These are phyloP conservation scores for Eupithecia pulchellata DNA, from an alignment of 2,888 invertebrate species.

Conservation along the genomic window DNA sequence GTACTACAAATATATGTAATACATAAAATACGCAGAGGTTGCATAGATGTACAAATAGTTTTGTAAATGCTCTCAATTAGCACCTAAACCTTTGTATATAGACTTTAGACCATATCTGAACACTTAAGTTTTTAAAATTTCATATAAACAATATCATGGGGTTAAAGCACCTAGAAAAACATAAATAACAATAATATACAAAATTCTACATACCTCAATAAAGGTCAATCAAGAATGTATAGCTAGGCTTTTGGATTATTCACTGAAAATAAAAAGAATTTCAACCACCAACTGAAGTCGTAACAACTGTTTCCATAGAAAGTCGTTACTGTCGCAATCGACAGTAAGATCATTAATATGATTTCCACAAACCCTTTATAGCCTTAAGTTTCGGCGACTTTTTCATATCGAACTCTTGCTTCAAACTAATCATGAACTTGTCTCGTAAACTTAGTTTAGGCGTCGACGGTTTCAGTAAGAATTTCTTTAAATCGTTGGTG, in stretches of 20 bases:
- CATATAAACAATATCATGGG: constrained; percentile 40
- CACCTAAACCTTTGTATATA: constrained; percentile 73
- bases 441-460: constrained; percentile 77
- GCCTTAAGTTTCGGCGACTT: constrained; percentile 80
- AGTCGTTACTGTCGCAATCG: background rate
- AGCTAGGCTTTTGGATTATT: background rate
- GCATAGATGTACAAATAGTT: constrained; percentile 29
- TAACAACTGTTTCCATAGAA: background rate
- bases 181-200: constrained; percentile 19
- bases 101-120: constrained; percentile 79
- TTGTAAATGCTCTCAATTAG: constrained; percentile 64
- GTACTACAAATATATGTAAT: background rate
- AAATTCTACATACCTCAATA: constrained; percentile 14
- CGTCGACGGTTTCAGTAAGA: constrained; percentile 75
- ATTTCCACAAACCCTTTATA: constrained; percentile 83
- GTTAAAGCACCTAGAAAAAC: constrained; percentile 40
- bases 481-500: constrained; percentile 81
- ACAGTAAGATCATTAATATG: constrained; percentile 59
- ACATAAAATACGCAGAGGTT: constrained; percentile 20
- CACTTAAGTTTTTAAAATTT: constrained; percentile 68
- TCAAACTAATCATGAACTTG: constrained; percentile 80
- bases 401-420: constrained; percentile 78
- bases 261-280: background rate
- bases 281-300: background rate
- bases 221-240: background rate